These are phyloP conservation scores for Leucoma salicis DNA, from an alignment of 2,888 invertebrate genomes.

Conservation along the genomic window DNA sequence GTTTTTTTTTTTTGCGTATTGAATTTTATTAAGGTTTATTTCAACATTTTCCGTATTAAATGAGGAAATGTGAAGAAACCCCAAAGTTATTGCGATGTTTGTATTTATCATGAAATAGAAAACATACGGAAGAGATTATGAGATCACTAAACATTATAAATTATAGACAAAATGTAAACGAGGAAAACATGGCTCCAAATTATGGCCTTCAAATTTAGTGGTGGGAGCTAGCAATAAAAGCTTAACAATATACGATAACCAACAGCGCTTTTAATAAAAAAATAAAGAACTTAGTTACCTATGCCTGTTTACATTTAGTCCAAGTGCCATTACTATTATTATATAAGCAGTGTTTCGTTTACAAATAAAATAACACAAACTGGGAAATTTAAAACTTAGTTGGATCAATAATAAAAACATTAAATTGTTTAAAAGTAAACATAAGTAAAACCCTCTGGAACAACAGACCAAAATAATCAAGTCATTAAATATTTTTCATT, in stretches of 20 bases:
- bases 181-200: slow-evolving; percentile 46
- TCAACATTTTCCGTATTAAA: slow-evolving; percentile 33
- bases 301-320: slow-evolving; percentile 72
- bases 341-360: slow-evolving; percentile 50
- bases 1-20: slow-evolving; percentile 34
- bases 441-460: slow-evolving; percentile 42
- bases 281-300: slow-evolving; percentile 27
- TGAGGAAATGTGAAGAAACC: slow-evolving; percentile 36
- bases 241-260: slow-evolving; percentile 23
- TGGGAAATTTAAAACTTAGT: slow-evolving; percentile 25
- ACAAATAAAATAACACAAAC: slow-evolving; percentile 25
- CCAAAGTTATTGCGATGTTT: slow-evolving; percentile 30
- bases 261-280: slow-evolving; percentile 26
- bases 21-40: slow-evolving; percentile 31
- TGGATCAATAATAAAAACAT: slow-evolving; percentile 17
- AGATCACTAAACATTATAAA: slow-evolving; percentile 69
- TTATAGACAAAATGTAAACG: slow-evolving; percentile 73
- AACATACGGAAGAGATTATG: slow-evolving; percentile 65
- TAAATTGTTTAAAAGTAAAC: slow-evolving; percentile 40
- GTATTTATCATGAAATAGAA: slow-evolving; percentile 43
- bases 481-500: slow-evolving; percentile 29
- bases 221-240: slow-evolving; percentile 38
- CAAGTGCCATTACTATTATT: slow-evolving; percentile 31
- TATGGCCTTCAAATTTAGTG: slow-evolving; percentile 51
- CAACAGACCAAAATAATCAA: slow-evolving; percentile 54